phyloP scores from a whole-genome alignment of 1,140 invertebrate species.

The Planococcus citri region DNA sequence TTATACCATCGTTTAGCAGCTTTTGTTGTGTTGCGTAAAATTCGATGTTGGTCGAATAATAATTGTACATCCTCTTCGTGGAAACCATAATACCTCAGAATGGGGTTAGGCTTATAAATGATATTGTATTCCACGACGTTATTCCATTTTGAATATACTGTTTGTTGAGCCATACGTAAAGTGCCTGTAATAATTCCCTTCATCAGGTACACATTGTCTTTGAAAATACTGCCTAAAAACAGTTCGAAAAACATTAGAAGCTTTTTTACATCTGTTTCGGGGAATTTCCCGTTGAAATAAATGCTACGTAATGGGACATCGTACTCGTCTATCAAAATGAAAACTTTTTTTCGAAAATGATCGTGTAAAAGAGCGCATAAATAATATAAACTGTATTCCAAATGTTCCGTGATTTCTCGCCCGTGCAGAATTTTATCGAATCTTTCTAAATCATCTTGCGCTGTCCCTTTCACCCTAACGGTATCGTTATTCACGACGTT shows the following conservation, averaged over 20 bases:
- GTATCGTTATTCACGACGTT: not conserved
- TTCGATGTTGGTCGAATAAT: not conserved
- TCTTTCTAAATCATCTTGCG: not conserved
- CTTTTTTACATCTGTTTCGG: not conserved
- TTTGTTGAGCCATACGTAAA: not conserved
- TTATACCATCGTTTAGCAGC: not conserved
- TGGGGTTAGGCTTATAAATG: not conserved
- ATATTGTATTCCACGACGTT: not conserved
- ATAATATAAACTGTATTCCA: not conserved
- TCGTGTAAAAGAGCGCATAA: not conserved
- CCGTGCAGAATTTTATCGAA: not conserved
- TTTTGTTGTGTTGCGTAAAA: not conserved
- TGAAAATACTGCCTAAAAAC: not conserved
- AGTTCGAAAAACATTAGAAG: not conserved
- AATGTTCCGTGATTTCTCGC: not conserved
- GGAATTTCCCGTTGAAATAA: not conserved
- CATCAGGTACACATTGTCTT: not conserved
- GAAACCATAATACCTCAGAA: not conserved
- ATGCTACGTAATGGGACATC: not conserved
- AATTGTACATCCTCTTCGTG: not conserved
- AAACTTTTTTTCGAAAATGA: conserved; percentile 3
- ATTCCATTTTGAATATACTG: not conserved
- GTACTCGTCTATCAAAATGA: not conserved
- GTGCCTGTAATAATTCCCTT: not conserved
- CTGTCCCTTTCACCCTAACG: not conserved